A percentile compares a stretch with the other conserved stretches of the same genome.
phyloP scores from a whole-genome alignment of 2,113 vertebrate genomes.

The Psittacula cyanocephala region DNA sequence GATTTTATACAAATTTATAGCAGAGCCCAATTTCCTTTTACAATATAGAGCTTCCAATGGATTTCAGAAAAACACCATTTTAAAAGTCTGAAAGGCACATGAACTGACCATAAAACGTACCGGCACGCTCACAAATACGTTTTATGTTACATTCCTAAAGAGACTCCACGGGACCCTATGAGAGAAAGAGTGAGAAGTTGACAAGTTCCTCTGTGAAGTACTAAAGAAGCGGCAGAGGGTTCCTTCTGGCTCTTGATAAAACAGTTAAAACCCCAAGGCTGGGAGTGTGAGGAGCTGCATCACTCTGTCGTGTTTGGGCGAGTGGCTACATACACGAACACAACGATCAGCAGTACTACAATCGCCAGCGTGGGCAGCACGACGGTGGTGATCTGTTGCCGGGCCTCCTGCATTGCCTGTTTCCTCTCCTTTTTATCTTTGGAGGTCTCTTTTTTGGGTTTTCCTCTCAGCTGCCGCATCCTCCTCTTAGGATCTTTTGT shows the following conservation, averaged over 20 bases:
- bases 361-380: slow-evolving; percentile 90
- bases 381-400: slow-evolving; percentile 90
- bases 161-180: slow-evolving; percentile 46
- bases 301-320: slow-evolving; percentile 86
- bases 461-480: slow-evolving; percentile 98
- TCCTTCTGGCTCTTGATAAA: slow-evolving; percentile 54
- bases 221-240: background rate
- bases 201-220: slow-evolving; percentile 25
- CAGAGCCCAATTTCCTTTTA: slow-evolving; percentile 37
- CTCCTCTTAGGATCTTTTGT: background rate
- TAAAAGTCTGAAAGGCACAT: slow-evolving; percentile 82
- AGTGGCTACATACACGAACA: slow-evolving; percentile 95
- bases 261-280: slow-evolving; percentile 8
- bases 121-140: slow-evolving; percentile 65
- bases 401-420: slow-evolving; percentile 96
- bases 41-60: slow-evolving; percentile 30
- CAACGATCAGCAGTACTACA: slow-evolving; percentile 88
- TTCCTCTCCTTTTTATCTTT: slow-evolving; percentile 97
- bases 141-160: slow-evolving; percentile 70
- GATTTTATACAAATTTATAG: slow-evolving; percentile 58
- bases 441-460: slow-evolving; percentile 95
- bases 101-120: slow-evolving; percentile 70
- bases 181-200: slow-evolving; percentile 60
- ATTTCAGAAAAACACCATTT: slow-evolving; percentile 55
- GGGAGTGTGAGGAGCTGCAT: slow-evolving; percentile 20